These are phyloP conservation scores for Metopolophium dirhodum DNA, from an alignment of 1,140 invertebrate genomes.

Conservation along the genomic window DNA sequence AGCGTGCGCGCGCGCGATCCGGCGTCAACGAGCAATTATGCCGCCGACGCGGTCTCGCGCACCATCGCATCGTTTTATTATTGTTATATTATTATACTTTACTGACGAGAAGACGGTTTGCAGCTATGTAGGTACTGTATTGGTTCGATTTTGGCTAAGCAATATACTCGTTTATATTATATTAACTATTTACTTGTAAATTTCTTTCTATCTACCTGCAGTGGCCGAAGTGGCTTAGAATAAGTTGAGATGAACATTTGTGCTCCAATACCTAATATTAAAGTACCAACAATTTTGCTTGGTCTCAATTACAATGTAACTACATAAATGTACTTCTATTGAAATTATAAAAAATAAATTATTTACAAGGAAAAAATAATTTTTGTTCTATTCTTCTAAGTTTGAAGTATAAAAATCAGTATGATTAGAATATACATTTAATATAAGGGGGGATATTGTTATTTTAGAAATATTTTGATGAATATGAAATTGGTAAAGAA, in stretches of 20 bases:
- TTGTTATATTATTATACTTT: not conserved
- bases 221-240: not conserved
- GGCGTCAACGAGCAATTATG: slow-evolving; percentile 19
- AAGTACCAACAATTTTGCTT: not conserved
- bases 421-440: not conserved
- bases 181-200: not conserved
- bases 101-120: not conserved
- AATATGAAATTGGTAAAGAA: not conserved
- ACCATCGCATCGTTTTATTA: not conserved
- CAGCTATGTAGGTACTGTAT: not conserved
- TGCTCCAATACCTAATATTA: not conserved
- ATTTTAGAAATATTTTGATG: not conserved
- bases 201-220: not conserved
- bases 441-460: not conserved
- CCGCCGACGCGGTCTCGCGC: not conserved
- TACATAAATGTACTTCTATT: not conserved
- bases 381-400: no score
- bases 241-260: not conserved
- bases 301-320: not conserved
- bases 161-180: not conserved
- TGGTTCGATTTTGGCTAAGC: not conserved
- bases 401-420: not conserved
- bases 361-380: not conserved
- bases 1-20: not conserved
- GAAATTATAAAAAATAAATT: not conserved